These are phyloP conservation scores for Ceratotherium simum DNA, from an alignment of 2,113 vertebrate species.

Conservation along the genomic window DNA sequence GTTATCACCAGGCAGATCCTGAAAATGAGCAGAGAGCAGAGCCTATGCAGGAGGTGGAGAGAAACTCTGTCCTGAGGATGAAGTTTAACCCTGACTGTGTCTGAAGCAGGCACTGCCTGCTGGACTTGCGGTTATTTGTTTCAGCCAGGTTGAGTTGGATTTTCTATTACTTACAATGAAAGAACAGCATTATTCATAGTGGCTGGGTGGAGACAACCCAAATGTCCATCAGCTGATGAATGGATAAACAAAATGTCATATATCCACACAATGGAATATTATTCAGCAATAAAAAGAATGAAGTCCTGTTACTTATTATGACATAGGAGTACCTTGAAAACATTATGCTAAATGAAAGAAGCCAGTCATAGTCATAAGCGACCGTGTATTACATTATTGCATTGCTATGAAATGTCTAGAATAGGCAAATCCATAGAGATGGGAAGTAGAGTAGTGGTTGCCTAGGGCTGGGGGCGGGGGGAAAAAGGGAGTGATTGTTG, in stretches of 20 bases:
- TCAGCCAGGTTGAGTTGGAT: not conserved
- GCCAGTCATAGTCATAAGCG: not conserved
- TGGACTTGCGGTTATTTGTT: not conserved
- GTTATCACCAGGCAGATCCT: conserved; percentile 22
- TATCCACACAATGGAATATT: not conserved
- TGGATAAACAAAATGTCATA: not conserved
- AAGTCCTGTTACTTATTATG: not conserved
- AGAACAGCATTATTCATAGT: not conserved
- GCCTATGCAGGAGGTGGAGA: not conserved
- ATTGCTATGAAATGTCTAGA: not conserved
- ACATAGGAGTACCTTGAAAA: not conserved
- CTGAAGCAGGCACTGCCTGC: not conserved
- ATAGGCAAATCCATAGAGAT: not conserved
- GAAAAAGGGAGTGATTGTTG: not conserved
- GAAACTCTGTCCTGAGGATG: not conserved
- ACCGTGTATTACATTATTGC: not conserved
- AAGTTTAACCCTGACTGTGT: not conserved
- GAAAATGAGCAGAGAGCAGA: not conserved
- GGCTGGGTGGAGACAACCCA: not conserved
- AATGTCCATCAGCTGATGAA: not conserved
- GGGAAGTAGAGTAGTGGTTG: not conserved
- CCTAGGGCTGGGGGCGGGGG: not conserved
- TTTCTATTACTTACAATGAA: conserved; percentile 23
- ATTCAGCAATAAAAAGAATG: not conserved
- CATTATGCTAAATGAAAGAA: conserved; percentile 22